These are phyloP conservation scores for Xylophagus ater DNA, from an alignment of 2,888 invertebrate species.

Conservation along the genomic window DNA sequence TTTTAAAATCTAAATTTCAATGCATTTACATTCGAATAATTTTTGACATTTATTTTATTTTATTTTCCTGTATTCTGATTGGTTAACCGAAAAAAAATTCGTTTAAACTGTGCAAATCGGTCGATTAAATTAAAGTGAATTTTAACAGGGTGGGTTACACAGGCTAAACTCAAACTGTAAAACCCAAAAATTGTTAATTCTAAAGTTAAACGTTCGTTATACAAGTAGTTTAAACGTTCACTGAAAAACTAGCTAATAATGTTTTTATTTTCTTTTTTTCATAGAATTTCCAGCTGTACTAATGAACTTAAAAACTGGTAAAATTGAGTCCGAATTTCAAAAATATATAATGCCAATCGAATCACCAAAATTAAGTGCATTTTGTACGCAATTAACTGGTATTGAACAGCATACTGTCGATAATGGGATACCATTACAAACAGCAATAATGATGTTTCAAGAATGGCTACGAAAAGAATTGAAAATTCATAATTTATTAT, in stretches of 20 bases:
- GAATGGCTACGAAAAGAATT: conserved; percentile 44
- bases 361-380: conserved; percentile 44
- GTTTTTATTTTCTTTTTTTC: conserved; percentile 22
- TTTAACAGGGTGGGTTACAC: too few relatives aligned
- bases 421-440: conserved; percentile 41
- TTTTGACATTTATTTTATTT: too few relatives aligned
- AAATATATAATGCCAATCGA: conserved; percentile 50
- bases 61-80: too few relatives aligned
- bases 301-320: conserved; percentile 42
- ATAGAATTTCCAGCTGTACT: conserved; percentile 52
- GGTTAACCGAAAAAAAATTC: too few relatives aligned
- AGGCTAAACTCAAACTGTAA: too few relatives aligned
- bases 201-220: too few relatives aligned
- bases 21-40: too few relatives aligned
- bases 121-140: not conserved
- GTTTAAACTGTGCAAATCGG: too few relatives aligned
- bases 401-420: conserved; percentile 47
- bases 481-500: conserved; percentile 27
- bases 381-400: conserved; percentile 48
- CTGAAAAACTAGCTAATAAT: not conserved
- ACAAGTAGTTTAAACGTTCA: too few relatives aligned
- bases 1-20: too few relatives aligned
- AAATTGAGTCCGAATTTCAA: conserved; percentile 48
- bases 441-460: conserved; percentile 43
- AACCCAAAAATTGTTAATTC: too few relatives aligned